Base-by-base conservation (phyloP, 2,113 vertebrate species). In the Puma concolor region DNA sequence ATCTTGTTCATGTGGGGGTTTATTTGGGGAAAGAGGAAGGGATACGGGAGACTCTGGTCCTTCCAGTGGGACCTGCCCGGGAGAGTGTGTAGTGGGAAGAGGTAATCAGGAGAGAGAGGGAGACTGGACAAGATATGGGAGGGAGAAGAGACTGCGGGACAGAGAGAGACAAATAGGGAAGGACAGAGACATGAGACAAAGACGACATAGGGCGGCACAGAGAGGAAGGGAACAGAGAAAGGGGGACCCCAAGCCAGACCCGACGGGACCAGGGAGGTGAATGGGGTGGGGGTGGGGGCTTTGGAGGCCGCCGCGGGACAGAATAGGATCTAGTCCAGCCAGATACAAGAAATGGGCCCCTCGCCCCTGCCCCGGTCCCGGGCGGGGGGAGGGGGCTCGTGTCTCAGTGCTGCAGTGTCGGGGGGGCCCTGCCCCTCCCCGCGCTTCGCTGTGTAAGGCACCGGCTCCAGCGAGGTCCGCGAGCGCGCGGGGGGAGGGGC, bases 261-360 rank as follows among this genome's bases (percentile, higher is more conserved):
- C 41, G 54, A 86, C 7, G 19, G 95, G 97, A 93, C 93, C 83
- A 29, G 92, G 77, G 77, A 94, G 48, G 69, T 83, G 83, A 81
- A 38, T 77, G 81, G 64, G 80, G 54, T 57, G 63, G 29, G 60
- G 48, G 41, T 94, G 98, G 99, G 99, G 99, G 99, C 99, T 99
- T 98, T 98, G 99, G 99, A 99, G 99, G 99, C 99, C 99, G 99
- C 99, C 99, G 99, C 99, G 97, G 99, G 99, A 99, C 99, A 98
- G 99, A 99, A 98, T 95, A 99, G 99, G 98, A 99, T 99, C 99
- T 99, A 99, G 99, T 99, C 99, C 99, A 99, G 99, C 99, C 99
- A 99, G 99, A 99, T 99, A 99, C 99, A 99, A 99, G 99, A 99
- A 99, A 97, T 99, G 99, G 94, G 91, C 88, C 97, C 98, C 98